phyloP scores from a whole-genome alignment of 2,113 vertebrate species.

The Scolopax mira region DNA sequence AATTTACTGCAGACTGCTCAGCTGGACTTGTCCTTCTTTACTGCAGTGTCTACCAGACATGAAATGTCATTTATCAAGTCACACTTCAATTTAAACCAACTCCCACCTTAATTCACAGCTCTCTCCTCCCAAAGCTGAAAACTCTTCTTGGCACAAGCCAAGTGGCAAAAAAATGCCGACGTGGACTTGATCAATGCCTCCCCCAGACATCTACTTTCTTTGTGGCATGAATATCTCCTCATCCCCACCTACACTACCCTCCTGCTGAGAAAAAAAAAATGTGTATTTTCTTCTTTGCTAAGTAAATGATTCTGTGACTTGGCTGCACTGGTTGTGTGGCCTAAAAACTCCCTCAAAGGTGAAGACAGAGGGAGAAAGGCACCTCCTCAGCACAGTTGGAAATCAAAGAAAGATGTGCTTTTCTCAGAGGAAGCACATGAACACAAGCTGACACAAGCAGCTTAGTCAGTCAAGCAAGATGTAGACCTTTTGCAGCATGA shows the following conservation, averaged over 20 bases:
- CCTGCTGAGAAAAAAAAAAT: background rate
- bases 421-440: background rate
- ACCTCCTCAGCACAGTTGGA: background rate
- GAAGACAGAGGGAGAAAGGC: background rate
- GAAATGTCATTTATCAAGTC: background rate
- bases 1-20: background rate
- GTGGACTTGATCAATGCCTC: background rate
- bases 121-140: background rate
- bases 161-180: background rate
- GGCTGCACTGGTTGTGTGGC: fast-evolving
- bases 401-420: background rate
- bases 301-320: background rate
- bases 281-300: background rate
- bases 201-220: background rate
- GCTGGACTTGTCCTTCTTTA: background rate
- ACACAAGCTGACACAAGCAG: background rate
- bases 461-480: background rate
- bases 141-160: background rate
- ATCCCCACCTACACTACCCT: background rate
- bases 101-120: background rate
- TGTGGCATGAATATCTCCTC: background rate
- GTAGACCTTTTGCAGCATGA: fast-evolving
- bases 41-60: background rate
- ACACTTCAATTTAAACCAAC: background rate
- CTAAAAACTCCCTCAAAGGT: background rate